Evolutionary conservation across 2,888 invertebrate species (phyloP).

Genomic region (Drosophila paranaensis): DNA sequence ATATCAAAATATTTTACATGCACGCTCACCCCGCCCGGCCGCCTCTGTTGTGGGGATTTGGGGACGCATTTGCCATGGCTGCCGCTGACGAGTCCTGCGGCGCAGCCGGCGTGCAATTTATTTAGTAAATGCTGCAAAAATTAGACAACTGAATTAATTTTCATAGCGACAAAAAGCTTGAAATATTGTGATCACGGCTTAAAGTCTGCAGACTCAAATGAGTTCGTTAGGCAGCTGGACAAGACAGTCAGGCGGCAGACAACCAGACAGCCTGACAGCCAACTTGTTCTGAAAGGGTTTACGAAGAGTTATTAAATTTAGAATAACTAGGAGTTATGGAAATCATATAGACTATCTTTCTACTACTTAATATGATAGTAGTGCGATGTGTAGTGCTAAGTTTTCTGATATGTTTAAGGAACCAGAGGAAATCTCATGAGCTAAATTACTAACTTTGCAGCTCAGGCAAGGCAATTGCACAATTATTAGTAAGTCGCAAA

Average conservation of each 20-base stretch:
- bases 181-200: slow-evolving; percentile 71
- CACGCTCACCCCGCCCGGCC: background rate
- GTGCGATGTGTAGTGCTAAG: no score
- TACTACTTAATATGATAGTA: no score
- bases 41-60: slow-evolving; percentile 51
- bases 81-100: slow-evolving; percentile 29
- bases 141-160: slow-evolving; percentile 81
- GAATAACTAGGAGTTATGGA: background rate
- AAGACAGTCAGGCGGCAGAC: slow-evolving; percentile 8
- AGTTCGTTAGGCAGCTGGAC: slow-evolving; percentile 66
- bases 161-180: slow-evolving; percentile 78
- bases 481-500: background rate
- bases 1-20: slow-evolving; percentile 83
- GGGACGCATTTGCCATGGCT: slow-evolving; percentile 42
- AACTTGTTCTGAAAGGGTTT: slow-evolving; percentile 20
- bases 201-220: slow-evolving; percentile 36
- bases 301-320: background rate
- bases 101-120: slow-evolving; percentile 60
- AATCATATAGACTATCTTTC: no score
- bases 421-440: no score
- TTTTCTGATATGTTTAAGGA: no score
- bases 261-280: background rate
- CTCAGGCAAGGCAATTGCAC: no score
- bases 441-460: no score
- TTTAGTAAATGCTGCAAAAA: slow-evolving; percentile 73